Evolutionary conservation across 1,140 invertebrate species (phyloP).

Genomic region (Scaptodrosophila lebanonensis): DNA sequence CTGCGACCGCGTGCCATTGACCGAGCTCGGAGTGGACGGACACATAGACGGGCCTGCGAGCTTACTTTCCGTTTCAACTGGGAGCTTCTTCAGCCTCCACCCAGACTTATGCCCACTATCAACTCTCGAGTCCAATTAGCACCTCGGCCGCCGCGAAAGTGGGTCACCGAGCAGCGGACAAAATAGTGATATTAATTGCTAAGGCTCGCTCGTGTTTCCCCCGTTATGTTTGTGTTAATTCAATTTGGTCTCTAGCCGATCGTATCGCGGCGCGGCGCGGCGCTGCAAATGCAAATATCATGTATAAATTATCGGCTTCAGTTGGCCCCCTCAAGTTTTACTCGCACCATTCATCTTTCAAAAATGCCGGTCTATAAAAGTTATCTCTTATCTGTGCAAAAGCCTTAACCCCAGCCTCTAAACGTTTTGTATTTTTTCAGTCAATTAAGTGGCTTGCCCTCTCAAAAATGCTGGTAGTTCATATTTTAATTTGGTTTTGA

Average conservation of each 20-base stretch:
- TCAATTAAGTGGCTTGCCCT: conserved; percentile 36
- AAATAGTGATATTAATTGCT: conserved; percentile 32
- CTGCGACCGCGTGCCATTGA: conserved; percentile 22
- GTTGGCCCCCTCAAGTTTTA: neutral
- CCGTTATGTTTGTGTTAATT: conserved; percentile 43
- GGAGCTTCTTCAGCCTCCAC: conserved; percentile 7
- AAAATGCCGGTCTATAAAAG: neutral
- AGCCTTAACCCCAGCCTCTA: conserved; percentile 46
- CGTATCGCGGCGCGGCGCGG: conserved; percentile 31
- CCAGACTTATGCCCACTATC: neutral
- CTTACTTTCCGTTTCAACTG: conserved; percentile 14
- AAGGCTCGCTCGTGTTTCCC: conserved; percentile 16
- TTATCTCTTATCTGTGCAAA: conserved; percentile 9
- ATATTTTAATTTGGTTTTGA: conserved; percentile 49
- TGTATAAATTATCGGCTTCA: conserved; percentile 57
- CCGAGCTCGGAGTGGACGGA: conserved; percentile 1
- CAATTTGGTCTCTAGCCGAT: conserved; percentile 40
- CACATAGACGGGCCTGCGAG: no score
- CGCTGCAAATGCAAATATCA: conserved; percentile 65
- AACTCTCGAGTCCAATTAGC: conserved; percentile 45
- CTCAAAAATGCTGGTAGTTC: conserved; percentile 41
- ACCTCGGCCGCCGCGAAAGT: conserved; percentile 54
- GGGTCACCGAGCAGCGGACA: conserved; percentile 49
- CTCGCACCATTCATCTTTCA: no score
- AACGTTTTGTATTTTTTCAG: conserved; percentile 7